Evolutionary conservation across 2,888 invertebrate species (phyloP).

Genomic region (Drosophila antonietae): DNA sequence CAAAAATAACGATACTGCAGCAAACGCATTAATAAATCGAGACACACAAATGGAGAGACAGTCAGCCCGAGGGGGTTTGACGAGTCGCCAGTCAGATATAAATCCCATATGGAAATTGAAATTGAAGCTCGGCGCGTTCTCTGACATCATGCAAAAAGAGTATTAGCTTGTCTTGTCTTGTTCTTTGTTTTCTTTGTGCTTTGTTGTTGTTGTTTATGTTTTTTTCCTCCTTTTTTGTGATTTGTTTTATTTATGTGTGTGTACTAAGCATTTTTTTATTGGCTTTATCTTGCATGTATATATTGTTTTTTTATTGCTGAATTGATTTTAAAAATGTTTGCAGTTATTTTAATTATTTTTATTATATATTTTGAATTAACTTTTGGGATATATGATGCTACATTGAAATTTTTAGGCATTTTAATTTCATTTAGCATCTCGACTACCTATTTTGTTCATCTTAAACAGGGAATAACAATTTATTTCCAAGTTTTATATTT

Average conservation of each 20-base stretch:
- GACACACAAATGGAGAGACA: not conserved
- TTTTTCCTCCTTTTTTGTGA: not conserved
- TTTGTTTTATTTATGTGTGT: not conserved
- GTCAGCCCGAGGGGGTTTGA: not conserved
- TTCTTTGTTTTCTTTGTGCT: conserved; percentile 3
- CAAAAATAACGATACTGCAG: conserved; percentile 60
- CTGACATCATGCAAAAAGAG: conserved; percentile 66
- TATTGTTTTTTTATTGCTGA: not conserved
- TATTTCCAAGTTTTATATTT: not conserved
- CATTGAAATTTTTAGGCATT: not conserved
- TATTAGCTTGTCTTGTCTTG: conserved; percentile 7
- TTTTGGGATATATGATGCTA: not conserved
- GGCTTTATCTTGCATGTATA: conserved; percentile 25
- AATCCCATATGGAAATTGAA: conserved; percentile 45
- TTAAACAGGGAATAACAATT: not conserved
- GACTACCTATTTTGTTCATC: not conserved
- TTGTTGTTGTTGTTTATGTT: conserved; percentile 1
- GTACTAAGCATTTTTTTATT: conserved; percentile 10
- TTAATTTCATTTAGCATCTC: not conserved
- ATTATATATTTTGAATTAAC: not conserved
- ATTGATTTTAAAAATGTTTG: not conserved
- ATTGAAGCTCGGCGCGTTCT: conserved; percentile 38
- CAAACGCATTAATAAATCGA: conserved; percentile 42
- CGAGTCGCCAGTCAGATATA: conserved; percentile 30
- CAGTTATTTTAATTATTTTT: not conserved